Base-by-base conservation (phyloP, 1,140 invertebrate species). In the Ladona fulva region DNA sequence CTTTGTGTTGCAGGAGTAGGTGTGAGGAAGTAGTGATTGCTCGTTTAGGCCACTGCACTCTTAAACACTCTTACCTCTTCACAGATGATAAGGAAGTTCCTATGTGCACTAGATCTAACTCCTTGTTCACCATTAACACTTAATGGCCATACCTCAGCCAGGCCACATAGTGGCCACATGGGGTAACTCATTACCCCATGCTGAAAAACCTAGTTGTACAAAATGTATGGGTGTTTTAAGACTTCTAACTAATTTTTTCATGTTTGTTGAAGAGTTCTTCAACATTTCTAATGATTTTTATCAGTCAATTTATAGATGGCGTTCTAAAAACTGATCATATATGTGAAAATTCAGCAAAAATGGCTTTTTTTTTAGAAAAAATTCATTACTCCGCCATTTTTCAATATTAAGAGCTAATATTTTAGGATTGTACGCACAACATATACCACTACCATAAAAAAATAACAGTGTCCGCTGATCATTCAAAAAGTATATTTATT, bases 191-290 rank as follows among this genome's bases (percentile, higher is more conserved):
- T 77, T 66, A 66, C 76, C 76, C 76, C 76, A 77, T 44, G 76
- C 7, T 77, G 76, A 77, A 77, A 77, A 77, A 77, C 76, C 37
- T 77, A 77, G 22, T 59, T 44, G 76, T 66, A 77, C 22, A 77
- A 44, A 25, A 77, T 22, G n/a, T 66, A 77, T 77, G 76, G 52
- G 76, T 77, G 76, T 77, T 59, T 77, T 59, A 77, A 66, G 76
- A 77, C 76, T 77, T 77, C 76, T 77, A 66, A 24, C 22, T 44
- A 44, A 66, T 77, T 77, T n/a, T 77, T 77, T 77, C 52, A 77
- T 66, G 44, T 77, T 59, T 77, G 42, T 77, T 77, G 76, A 77
- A 59, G 76, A 77, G 76, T 77, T 77, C n/a, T 77, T 66, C 24
- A 77, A 77, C 42, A 77, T 77, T 44, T 77, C 24, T 77, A 59